Evolutionary conservation across 2,797 vertebrate genomes (phyloP).

Genomic region (Botia kubotai): DNA sequence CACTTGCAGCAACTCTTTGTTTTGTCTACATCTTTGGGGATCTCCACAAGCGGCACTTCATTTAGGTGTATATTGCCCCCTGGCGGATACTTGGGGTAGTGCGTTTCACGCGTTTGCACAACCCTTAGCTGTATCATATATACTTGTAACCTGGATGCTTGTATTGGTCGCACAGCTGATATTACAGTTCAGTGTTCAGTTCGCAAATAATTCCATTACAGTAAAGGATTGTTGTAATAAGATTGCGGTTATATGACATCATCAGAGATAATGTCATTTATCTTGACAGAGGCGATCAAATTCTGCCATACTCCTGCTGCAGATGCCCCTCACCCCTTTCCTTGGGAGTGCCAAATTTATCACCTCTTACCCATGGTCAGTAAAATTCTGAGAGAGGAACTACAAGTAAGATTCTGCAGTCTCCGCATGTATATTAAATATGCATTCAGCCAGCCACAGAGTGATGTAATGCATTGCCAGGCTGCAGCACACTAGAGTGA

Average conservation of each 20-base stretch:
- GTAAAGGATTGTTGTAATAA: background rate
- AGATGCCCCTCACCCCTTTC: constrained; percentile 91
- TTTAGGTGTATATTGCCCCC: constrained; percentile 93
- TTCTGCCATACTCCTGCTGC: constrained; percentile 94
- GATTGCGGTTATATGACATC: background rate
- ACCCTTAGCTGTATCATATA: constrained; percentile 95
- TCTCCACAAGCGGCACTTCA: constrained; percentile 91
- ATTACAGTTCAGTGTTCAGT: background rate
- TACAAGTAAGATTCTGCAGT: constrained; percentile 89
- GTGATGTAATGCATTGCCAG: background rate
- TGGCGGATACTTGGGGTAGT: constrained; percentile 99
- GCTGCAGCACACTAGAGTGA: background rate
- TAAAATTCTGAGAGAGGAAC: constrained; percentile 97
- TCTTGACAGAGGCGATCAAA: constrained; percentile 77
- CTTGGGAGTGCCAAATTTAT: constrained; percentile 97
- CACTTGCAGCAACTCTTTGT: constrained; percentile 34
- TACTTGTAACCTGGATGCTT: constrained; percentile 77
- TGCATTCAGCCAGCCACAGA: constrained; percentile 7
- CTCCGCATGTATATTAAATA: background rate
- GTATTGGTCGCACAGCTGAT: background rate
- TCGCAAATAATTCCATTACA: background rate
- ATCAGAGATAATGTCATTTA: background rate
- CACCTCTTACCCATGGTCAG: constrained; percentile 90
- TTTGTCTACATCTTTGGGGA: constrained; percentile 86
- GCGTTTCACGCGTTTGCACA: constrained; percentile 98